phyloP scores from a whole-genome alignment of 1,140 invertebrate genomes.

The Campoletis sonorensis region DNA sequence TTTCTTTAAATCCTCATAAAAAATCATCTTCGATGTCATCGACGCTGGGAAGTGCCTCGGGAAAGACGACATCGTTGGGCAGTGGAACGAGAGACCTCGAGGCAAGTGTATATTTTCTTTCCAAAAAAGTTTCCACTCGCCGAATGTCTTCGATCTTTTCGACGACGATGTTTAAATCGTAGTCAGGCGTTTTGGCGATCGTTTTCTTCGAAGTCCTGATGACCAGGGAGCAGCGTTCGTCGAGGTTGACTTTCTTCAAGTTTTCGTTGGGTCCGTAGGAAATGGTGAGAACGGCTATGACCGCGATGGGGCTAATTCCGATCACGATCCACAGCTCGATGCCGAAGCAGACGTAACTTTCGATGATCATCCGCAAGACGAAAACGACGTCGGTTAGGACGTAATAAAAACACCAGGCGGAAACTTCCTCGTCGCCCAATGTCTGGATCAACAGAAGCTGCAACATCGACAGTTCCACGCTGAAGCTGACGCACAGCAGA shows the following conservation, averaged over 20 bases:
- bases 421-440: conserved; percentile 34
- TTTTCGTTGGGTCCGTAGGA: neutral
- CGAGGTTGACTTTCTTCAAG: neutral
- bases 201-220: conserved; percentile 7
- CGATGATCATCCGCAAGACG: neutral
- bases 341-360: conserved; percentile 6
- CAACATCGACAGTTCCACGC: conserved; percentile 20
- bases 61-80: neutral
- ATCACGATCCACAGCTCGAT: conserved; percentile 32
- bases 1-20: neutral
- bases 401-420: conserved; percentile 37
- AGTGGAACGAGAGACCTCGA: conserved; percentile 19
- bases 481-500: conserved; percentile 9
- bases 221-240: conserved; percentile 4
- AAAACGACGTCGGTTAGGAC: neutral
- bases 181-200: neutral
- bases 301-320: neutral
- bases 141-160: conserved; percentile 11
- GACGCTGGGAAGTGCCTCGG: too few relatives aligned
- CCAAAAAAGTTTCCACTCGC: conserved; percentile 14
- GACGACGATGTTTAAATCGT: conserved; percentile 27
- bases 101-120: conserved; percentile 22
- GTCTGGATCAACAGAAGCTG: conserved; percentile 22
- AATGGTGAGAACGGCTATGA: neutral
- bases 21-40: neutral